Evolutionary conservation across 2,888 invertebrate species (phyloP), one percentile per base, ranked within the genome.

Genomic region (Hemithea aestivaria): DNA sequence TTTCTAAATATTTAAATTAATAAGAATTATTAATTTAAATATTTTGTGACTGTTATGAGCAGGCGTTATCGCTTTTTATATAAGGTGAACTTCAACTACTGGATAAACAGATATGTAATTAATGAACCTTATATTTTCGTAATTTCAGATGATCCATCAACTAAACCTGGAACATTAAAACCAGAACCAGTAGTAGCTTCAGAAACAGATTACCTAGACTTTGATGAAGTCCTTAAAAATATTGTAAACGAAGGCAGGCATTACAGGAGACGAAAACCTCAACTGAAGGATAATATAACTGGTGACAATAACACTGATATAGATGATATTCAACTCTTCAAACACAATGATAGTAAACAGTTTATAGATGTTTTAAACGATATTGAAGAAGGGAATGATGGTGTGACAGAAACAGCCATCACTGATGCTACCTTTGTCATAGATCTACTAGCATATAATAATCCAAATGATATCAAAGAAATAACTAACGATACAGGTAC

Each of bases 211-310:
- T 41, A 64, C 37, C 29, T 74, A 33, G 66, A 51, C 1, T 75
- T 76, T 10, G 69, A 70, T 7, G 73, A 76, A 40, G 67, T 73
- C 3, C 40, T 73, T 0, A 62, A 47, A 6, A 63, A 55, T 16
- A 61, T 73, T n/a, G 58, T 51, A 0, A 33, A 58, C 2, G 56
- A 66, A 6, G 41, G 32, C 2, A 50, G 56, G 35, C 58, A 44
- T 21, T 42, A 62, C 32, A 57, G 25, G n/a, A 51, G 56, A 27
- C 55, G 48, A 8, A 64, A 61, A 46, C 41, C 47, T 7, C 29
- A 49, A 20, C 32, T 56, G 7, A 39, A 48, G 10, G 30, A 37
- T n/a, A 40, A 31, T 11, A 16, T 28, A 10, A 30, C 10, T 3
- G 0, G 1, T n/a, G 40, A 51, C 7, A 53, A 62, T 27, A 52